Percentiles rank a stretch among this genome's conserved stretches.
phyloP scores from a whole-genome alignment of 1,140 invertebrate species.

The Grapholita molesta region DNA sequence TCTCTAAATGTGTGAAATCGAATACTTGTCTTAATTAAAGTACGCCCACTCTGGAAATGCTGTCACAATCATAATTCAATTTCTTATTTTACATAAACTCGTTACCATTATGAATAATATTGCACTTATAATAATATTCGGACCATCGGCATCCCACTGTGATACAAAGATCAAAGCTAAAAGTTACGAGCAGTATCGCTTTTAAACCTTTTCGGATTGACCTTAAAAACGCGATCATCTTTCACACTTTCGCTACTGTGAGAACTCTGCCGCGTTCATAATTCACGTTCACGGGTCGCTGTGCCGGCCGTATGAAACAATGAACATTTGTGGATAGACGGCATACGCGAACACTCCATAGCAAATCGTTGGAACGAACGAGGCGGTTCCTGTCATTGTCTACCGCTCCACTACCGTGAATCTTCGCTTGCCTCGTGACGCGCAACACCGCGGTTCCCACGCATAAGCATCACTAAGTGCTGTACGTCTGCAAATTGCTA shows the following conservation, averaged over 20 bases:
- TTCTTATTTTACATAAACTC: slow-evolving; percentile 5
- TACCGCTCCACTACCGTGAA: slow-evolving; percentile 38
- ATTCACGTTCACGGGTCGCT: slow-evolving; percentile 18
- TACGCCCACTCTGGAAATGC: background rate
- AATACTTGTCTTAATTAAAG: slow-evolving; percentile 14
- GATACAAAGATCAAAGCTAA: background rate
- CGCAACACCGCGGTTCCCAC: slow-evolving; percentile 38
- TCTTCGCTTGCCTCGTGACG: slow-evolving; percentile 31
- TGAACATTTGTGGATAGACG: slow-evolving; percentile 35
- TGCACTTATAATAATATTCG: background rate
- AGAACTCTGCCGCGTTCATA: slow-evolving; percentile 2
- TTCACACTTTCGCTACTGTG: slow-evolving; percentile 16
- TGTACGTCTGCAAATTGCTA: slow-evolving; percentile 17
- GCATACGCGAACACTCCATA: slow-evolving; percentile 40
- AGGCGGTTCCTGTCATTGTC: slow-evolving; percentile 61
- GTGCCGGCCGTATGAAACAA: slow-evolving; percentile 36
- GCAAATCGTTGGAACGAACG: slow-evolving; percentile 43
- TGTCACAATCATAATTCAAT: background rate
- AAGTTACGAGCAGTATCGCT: background rate
- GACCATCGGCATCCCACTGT: background rate
- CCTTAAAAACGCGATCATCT: slow-evolving; percentile 2
- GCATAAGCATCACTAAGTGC: slow-evolving; percentile 17
- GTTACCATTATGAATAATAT: slow-evolving; percentile 3
- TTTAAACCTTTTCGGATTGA: background rate
- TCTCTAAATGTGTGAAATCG: background rate